Conservation (phyloP, 2,797 vertebrate genomes). For the Neopelma chrysocephalum region DNA sequence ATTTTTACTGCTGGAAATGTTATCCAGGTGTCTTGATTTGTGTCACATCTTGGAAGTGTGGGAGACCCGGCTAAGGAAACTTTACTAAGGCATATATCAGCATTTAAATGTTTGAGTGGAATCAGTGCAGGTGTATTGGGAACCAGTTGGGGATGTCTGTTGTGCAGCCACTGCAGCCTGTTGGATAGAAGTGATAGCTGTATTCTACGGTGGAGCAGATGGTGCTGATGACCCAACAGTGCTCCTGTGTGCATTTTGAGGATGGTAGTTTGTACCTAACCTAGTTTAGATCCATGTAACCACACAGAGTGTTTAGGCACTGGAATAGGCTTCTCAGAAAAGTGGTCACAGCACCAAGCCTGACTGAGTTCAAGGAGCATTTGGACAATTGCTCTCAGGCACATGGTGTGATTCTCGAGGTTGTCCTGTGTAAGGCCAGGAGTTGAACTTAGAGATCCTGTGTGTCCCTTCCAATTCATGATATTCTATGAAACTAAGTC, state of each 20-base stretch:
- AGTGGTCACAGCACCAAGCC: not conserved
- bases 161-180: not conserved
- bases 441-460: not conserved
- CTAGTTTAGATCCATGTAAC: not conserved
- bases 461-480: not conserved
- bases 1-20: not conserved
- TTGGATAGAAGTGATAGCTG: not conserved
- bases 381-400: not conserved
- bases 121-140: accelerated
- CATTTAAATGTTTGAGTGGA: not conserved
- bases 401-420: not conserved
- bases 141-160: not conserved
- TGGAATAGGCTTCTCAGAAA: not conserved
- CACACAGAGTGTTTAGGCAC: not conserved
- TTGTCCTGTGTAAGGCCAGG: not conserved
- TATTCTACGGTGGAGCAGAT: not conserved
- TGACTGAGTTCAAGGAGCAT: not conserved
- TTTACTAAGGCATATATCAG: not conserved
- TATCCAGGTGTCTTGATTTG: not conserved
- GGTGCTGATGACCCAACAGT: not conserved
- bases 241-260: not conserved
- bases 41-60: not conserved
- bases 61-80: not conserved
- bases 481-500: not conserved
- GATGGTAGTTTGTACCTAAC: not conserved